phyloP scores from a whole-genome alignment of 2,113 vertebrate genomes.

The Hemichromis elongatus region DNA sequence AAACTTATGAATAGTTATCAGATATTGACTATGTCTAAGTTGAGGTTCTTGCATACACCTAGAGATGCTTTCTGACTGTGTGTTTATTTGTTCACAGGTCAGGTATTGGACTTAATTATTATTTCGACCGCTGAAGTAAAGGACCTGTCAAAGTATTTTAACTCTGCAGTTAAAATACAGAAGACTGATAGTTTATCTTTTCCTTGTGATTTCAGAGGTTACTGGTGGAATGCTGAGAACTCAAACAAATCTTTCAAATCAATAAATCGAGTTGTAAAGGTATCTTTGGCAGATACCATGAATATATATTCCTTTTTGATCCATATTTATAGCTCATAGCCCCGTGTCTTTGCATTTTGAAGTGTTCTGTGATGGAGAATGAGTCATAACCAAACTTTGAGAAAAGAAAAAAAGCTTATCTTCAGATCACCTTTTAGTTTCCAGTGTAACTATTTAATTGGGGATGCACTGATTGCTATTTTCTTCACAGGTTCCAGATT shows the following conservation, averaged over 20 bases:
- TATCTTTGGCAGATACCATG: not conserved
- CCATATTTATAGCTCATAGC: not conserved
- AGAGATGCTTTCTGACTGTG: not conserved
- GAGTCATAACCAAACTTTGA: not conserved
- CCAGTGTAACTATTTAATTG: not conserved
- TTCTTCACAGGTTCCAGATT: not conserved
- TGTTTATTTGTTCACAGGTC: not conserved
- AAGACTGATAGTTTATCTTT: slow-evolving; percentile 2
- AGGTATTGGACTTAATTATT: slow-evolving; percentile 19
- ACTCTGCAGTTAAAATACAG: not conserved
- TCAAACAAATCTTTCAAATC: slow-evolving; percentile 4
- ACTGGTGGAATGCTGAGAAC: not conserved
- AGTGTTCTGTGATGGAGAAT: not conserved
- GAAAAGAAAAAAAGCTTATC: not conserved
- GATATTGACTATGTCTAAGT: not conserved
- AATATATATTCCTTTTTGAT: not conserved
- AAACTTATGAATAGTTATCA: slow-evolving; percentile 36
- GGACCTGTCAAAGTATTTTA: slow-evolving; percentile 8
- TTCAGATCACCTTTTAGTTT: not conserved
- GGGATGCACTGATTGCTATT: not conserved
- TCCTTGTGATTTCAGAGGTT: not conserved
- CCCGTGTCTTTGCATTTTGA: not conserved
- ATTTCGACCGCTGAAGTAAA: slow-evolving; percentile 11
- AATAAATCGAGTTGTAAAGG: not conserved
- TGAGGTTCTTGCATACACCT: not conserved